Conservation (phyloP, 2,888 invertebrate species). For the Nymphalis c-album region DNA sequence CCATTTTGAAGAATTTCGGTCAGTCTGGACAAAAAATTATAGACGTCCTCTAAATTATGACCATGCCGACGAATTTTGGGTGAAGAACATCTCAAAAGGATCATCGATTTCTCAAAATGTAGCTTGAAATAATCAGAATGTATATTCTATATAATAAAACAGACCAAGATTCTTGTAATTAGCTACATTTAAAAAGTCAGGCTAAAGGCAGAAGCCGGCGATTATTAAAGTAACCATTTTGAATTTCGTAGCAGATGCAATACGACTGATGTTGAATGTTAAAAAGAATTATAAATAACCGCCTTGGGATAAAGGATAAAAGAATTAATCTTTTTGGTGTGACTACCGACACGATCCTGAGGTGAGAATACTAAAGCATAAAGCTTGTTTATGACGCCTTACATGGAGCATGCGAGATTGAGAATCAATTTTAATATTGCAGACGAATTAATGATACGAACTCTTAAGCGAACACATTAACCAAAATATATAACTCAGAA, state of each 20-base stretch:
- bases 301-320: conserved; percentile 36
- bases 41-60: conserved; percentile 44
- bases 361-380: conserved; percentile 23
- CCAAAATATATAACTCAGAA: background rate
- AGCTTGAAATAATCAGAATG: background rate
- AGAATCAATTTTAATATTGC: conserved; percentile 22
- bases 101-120: conserved; percentile 1
- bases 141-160: background rate
- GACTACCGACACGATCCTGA: conserved; percentile 46
- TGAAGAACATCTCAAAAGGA: background rate
- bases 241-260: conserved; percentile 22
- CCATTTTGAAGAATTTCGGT: conserved; percentile 43
- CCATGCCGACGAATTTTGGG: conserved; percentile 22
- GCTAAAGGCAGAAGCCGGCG: conserved; percentile 21
- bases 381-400: conserved; percentile 21
- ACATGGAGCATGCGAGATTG: conserved; percentile 18
- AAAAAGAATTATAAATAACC: conserved; percentile 17
- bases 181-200: conserved; percentile 1
- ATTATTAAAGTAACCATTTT: conserved; percentile 17
- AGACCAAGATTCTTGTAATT: background rate
- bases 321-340: conserved; percentile 47
- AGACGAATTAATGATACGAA: conserved; percentile 3
- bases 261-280: conserved; percentile 13
- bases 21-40: conserved; percentile 44
- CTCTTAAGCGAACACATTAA: conserved; percentile 4